phyloP scores from a whole-genome alignment of 1,140 invertebrate species.

The Drosophila pectinifera region DNA sequence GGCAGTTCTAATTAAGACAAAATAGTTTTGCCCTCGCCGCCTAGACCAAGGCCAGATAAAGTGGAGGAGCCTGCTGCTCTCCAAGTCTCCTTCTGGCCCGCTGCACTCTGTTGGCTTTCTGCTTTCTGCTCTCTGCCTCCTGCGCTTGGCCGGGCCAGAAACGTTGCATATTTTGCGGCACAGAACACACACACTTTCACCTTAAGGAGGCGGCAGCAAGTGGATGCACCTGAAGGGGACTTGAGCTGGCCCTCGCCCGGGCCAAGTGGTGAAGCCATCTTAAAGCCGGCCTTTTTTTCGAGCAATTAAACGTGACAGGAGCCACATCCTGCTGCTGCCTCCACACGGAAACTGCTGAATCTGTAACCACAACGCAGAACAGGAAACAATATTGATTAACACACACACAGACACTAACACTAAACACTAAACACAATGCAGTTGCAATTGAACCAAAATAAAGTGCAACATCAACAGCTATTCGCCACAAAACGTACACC shows the following conservation, averaged over 20 bases:
- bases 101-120: slow-evolving; percentile 20
- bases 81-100: slow-evolving; percentile 7
- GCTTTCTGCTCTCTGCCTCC: not conserved
- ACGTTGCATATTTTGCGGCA: slow-evolving; percentile 59
- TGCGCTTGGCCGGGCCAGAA: slow-evolving; percentile 36
- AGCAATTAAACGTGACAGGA: slow-evolving; percentile 38
- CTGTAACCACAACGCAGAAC: not conserved
- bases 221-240: slow-evolving; percentile 35
- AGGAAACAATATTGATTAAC: slow-evolving; percentile 1
- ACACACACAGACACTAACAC: not conserved
- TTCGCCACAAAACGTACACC: too few species aligned
- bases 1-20: slow-evolving; percentile 67
- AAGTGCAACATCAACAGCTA: not conserved
- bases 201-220: slow-evolving; percentile 10
- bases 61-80: slow-evolving; percentile 13
- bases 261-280: slow-evolving; percentile 14
- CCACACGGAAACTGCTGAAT: not conserved
- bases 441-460: not conserved
- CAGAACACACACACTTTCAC: slow-evolving; percentile 13
- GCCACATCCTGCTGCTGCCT: not conserved
- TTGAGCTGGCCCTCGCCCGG: slow-evolving; percentile 1
- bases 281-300: slow-evolving; percentile 4
- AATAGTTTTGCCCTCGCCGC: slow-evolving; percentile 33
- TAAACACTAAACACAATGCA: not conserved
- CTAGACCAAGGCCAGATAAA: slow-evolving; percentile 35